Evolutionary conservation across 2,888 invertebrate genomes (phyloP).

Genomic region (Temnothorax unifasciatus): DNA sequence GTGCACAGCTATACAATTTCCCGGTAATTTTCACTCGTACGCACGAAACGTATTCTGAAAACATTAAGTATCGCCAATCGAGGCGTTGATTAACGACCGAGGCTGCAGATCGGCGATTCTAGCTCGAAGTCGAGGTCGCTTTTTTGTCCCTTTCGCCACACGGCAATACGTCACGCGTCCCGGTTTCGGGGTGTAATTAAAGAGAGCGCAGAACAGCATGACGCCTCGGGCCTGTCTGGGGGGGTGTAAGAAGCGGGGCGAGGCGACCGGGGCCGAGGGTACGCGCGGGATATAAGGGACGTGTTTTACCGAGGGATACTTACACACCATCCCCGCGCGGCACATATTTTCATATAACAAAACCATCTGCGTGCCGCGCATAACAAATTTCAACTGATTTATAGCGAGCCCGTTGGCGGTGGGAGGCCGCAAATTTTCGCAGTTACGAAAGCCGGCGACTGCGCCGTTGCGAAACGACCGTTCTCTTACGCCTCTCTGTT

Average conservation of each 20-base stretch:
- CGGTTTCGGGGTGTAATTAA: conserved; percentile 84
- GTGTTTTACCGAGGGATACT: conserved; percentile 86
- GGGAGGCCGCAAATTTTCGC: conserved; percentile 76
- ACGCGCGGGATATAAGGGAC: conserved; percentile 83
- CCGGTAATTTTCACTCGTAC: background rate
- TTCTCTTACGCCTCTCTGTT: background rate
- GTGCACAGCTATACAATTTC: background rate
- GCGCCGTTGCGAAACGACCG: conserved; percentile 21
- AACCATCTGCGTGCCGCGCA: conserved; percentile 86
- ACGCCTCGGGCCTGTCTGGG: conserved; percentile 82
- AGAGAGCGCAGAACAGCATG: conserved; percentile 85
- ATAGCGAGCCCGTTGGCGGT: conserved; percentile 80
- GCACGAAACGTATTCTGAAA: conserved; percentile 8
- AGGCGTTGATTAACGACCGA: conserved; percentile 62
- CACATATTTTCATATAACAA: conserved; percentile 87
- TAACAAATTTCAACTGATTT: conserved; percentile 86
- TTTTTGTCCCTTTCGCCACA: conserved; percentile 76
- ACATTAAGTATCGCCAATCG: conserved; percentile 35
- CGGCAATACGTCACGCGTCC: conserved; percentile 82
- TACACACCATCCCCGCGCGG: conserved; percentile 84
- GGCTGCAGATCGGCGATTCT: conserved; percentile 60
- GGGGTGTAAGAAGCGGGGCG: conserved; percentile 77
- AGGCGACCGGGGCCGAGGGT: conserved; percentile 73
- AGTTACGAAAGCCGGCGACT: conserved; percentile 63
- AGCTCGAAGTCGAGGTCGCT: conserved; percentile 64